Evolutionary conservation across 2,888 invertebrate species (phyloP), one percentile per base, ranked within the genome.

Genomic region (Oscheius sp.): DNA sequence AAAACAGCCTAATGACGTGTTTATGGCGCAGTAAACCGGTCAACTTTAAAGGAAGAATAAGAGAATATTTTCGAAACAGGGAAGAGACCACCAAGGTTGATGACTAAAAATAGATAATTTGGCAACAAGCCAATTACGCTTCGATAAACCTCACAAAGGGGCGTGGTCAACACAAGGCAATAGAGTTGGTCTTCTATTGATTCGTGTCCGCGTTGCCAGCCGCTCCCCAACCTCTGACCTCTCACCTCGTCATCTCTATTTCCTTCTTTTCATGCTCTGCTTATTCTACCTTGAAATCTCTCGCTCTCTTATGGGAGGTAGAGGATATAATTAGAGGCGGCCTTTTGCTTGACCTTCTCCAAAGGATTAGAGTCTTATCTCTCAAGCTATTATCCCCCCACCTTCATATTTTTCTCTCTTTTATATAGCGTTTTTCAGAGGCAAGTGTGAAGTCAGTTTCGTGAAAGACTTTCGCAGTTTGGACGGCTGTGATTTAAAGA

Each of bases 401-500:
- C 12, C 28, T 65, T 6, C 32, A 32, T 47, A 17, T 47, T 38
- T 54, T 12, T 22, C 41, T 24, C 36, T 51, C 12, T 47, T 14
- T 9, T 33, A 50, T 6, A 17, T 3, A 14, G 8, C 30, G 26
- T 14, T 61, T 67, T 85, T 32, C 86, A 89, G 89, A 83, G 90
- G 90, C 38, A 87, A 88, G 86, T 89, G 89, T 85, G 85, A 86
- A 59, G 89, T 90, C 54, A 86, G 87, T 66, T 89, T 89, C 81
- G 89, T 87, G 80, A 86, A 87, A 72, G 89, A 89, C 83, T 86
- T 89, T 64, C 86, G 87, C 62, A 73, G 72, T 5, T 70, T 86
- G 47, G 84, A 86, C 68, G 86, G 86, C 66, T 89, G 89, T 80
- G 84, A 86, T 70, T 88, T 89, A 38, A 54, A 68, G 24, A 63